Percentiles rank a stretch among this genome's conserved stretches.
Conservation (phyloP, 1,140 invertebrate genomes). For the Caerostris extrusa region DNA sequence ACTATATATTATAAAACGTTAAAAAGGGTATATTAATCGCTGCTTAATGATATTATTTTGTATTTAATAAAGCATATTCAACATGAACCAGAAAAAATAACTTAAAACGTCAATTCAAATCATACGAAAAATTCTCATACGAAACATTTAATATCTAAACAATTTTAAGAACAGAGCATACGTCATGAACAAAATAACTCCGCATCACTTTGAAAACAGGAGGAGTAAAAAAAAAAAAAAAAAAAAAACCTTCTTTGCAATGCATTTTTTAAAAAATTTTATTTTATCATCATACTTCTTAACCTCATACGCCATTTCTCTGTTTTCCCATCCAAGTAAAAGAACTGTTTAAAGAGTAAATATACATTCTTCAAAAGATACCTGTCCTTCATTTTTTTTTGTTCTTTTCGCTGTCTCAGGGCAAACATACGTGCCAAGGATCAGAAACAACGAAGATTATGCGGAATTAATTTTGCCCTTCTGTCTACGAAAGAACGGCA, state of each 20-base stretch:
- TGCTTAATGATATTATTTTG: no score
- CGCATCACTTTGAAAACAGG: not conserved
- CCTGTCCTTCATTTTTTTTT: not conserved
- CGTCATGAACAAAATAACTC: not conserved
- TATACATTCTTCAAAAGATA: conserved; percentile 6
- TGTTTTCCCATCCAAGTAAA: conserved; percentile 24
- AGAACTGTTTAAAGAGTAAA: conserved; percentile 44
- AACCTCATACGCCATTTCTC: conserved; percentile 2
- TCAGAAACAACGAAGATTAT: conserved; percentile 45
- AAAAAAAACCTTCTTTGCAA: not conserved
- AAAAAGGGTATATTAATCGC: no score
- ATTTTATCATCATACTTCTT: not conserved
- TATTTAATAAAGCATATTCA: no score
- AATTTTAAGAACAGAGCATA: conserved; percentile 14
- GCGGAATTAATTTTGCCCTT: conserved; percentile 55
- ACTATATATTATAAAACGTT: no score
- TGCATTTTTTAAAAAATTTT: not conserved
- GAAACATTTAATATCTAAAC: conserved; percentile 20
- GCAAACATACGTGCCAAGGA: conserved; percentile 32
- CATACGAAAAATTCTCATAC: not conserved
- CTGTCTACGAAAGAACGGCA: not conserved
- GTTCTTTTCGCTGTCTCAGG: not conserved
- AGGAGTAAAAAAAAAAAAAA: not conserved
- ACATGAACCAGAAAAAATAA: not conserved
- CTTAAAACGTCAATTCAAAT: not conserved